Evolutionary conservation across 2,113 vertebrate genomes (phyloP).

Genomic region (Notarius lentiginosus): DNA sequence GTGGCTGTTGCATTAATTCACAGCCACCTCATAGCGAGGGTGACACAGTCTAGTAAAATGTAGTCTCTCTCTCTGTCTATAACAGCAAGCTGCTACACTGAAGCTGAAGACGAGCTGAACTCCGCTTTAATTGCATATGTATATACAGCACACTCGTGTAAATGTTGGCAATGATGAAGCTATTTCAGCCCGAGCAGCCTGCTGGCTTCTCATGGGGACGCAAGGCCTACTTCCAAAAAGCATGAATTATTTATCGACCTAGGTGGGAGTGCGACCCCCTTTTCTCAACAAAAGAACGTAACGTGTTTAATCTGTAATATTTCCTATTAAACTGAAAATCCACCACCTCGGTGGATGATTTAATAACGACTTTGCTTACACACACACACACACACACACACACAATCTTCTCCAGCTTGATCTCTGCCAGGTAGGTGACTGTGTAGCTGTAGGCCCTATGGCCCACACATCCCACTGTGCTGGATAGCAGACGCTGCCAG

Average conservation of each 20-base stretch:
- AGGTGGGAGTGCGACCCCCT: conserved; percentile 84
- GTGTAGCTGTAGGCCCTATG: conserved; percentile 45
- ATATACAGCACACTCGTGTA: conserved; percentile 79
- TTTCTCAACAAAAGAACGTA: conserved; percentile 73
- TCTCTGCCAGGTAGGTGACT: conserved; percentile 51
- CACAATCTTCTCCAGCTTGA: conserved; percentile 19
- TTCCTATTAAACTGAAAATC: conserved; percentile 45
- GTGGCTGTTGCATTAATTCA: conserved; percentile 37
- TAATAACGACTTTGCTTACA: conserved; percentile 30
- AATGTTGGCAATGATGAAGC: conserved; percentile 88
- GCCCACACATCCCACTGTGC: conserved; percentile 54
- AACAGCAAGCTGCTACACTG: conserved; percentile 76
- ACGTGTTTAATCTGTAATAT: conserved; percentile 52
- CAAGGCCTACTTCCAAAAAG: conserved; percentile 84
- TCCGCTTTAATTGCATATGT: conserved; percentile 88
- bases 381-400: conserved; percentile 37
- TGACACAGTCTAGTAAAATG: conserved; percentile 26
- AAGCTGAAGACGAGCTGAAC: conserved; percentile 82
- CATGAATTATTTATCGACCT: conserved; percentile 92
- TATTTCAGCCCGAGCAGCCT: conserved; percentile 90
- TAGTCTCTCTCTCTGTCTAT: conserved; percentile 53
- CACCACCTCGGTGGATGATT: conserved; percentile 35
- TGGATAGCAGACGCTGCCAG: conserved; percentile 48
- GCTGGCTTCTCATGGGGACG: conserved; percentile 83
- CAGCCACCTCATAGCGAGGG: conserved; percentile 23